These are phyloP conservation scores for Tragulus kanchil DNA, from an alignment of 2,113 vertebrate species.

Conservation along the genomic window DNA sequence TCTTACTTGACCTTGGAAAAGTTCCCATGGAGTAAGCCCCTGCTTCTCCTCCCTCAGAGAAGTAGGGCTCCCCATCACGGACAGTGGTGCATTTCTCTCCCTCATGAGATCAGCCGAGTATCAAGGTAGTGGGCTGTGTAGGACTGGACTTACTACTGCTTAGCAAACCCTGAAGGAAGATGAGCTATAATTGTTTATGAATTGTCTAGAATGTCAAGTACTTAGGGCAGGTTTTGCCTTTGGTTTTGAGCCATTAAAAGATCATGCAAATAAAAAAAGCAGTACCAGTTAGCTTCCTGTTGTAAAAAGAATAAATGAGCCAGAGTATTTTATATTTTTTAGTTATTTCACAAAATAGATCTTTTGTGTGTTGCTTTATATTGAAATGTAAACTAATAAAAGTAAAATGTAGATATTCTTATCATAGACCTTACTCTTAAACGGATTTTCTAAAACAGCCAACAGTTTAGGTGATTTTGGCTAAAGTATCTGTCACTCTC, in stretches of 20 bases:
- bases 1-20: not conserved
- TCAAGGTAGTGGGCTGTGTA: not conserved
- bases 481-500: not conserved
- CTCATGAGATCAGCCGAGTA: not conserved
- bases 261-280: not conserved
- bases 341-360: not conserved
- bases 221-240: not conserved
- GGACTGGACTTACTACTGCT: not conserved
- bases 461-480: not conserved
- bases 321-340: not conserved
- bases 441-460: not conserved
- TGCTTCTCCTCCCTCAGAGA: not conserved
- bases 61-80: not conserved
- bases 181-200: not conserved
- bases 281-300: not conserved
- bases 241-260: not conserved
- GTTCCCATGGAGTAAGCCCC: accelerated
- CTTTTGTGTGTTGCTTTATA: not conserved
- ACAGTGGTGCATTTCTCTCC: not conserved
- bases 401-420: not conserved
- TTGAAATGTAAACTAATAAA: not conserved
- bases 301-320: not conserved
- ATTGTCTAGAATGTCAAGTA: not conserved
- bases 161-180: not conserved
- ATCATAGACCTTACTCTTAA: not conserved